Base-by-base conservation (phyloP, 1,140 invertebrate species). In the Diprion similis region DNA sequence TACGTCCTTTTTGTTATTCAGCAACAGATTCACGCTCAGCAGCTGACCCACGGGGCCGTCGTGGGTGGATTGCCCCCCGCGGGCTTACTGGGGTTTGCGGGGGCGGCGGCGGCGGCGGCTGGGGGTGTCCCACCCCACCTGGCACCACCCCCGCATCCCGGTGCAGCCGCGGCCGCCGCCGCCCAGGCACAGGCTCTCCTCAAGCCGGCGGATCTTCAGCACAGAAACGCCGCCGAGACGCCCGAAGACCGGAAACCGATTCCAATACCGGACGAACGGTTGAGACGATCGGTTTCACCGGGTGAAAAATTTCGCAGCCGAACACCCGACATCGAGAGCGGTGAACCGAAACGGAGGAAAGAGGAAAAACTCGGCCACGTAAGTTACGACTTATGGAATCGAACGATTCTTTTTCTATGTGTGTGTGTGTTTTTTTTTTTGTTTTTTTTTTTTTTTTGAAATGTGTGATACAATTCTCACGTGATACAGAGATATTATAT, bases 21-120 rank as follows among this genome's bases (percentile, higher is more conserved):
- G 93, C 93, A 94, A 93, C 93, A 94, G 89, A 96, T 97, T 93
- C 96, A 97, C 83, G 95, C 95, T 59, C 93, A 96, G 87, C 94
- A 96, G 88, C 84, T 97, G 76, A 95, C 95, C 10, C 86, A 89
- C 17, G 92, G 94, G 75, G 93, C 94, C 45, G 91, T 91, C 24
- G 95, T 96, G 80, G 92, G 89, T 65, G 87, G 85, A 84, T 83
- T 81, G 84, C 88, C 77, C 80, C 88, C 81, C 19, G 88, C 79
- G 66, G 84, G 84, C 75, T 79, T 86, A 73, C 79, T 86, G 78
- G 81, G 84, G 78, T 86, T 86, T 79, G 89, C 81, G 78, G 89
- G 81, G 77, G 85, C 80, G 64, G 85, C 85, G 46, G 84, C 84
- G 68, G 84, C 80, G 59, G 81, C 80, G 68, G 82, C 84, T 37